Conservation (phyloP, 2,888 invertebrate species). For the Dioctria linearis region DNA sequence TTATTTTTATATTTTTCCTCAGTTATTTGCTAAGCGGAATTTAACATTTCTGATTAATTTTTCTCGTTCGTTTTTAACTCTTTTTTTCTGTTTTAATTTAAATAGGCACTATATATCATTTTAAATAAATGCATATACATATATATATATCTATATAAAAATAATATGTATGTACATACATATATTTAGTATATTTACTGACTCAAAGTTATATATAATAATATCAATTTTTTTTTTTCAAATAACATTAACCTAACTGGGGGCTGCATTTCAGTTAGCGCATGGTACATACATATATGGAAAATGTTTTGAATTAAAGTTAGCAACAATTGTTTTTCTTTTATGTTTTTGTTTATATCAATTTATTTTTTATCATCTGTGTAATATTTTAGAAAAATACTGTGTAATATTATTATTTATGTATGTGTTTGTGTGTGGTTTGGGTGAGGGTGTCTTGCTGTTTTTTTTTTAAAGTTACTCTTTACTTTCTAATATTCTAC, state of each 20-base stretch:
- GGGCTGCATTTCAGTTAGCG: neutral
- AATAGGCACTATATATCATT: conserved; percentile 47
- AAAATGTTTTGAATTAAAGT: neutral
- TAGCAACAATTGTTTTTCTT: neutral
- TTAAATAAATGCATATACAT: conserved; percentile 34
- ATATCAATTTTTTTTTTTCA: neutral
- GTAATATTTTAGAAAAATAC: neutral
- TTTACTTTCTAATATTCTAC: no score
- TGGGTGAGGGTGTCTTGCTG: no score
- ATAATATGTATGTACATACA: conserved; percentile 49
- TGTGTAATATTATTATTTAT: no score
- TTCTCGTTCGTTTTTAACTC: neutral
- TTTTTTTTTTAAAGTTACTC: no score
- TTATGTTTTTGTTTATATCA: neutral
- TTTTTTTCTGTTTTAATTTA: neutral
- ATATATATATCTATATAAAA: conserved; percentile 33
- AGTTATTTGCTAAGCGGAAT: neutral
- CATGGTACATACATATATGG: neutral
- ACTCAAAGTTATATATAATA: neutral
- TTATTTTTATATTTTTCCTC: neutral
- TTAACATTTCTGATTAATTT: neutral
- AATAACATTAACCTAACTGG: neutral
- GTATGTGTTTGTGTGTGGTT: no score
- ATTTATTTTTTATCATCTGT: neutral
- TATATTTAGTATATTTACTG: conserved; percentile 3